These are phyloP conservation scores for Leptinotarsa juncta DNA, from an alignment of 2,888 invertebrate genomes.

Conservation along the genomic window DNA sequence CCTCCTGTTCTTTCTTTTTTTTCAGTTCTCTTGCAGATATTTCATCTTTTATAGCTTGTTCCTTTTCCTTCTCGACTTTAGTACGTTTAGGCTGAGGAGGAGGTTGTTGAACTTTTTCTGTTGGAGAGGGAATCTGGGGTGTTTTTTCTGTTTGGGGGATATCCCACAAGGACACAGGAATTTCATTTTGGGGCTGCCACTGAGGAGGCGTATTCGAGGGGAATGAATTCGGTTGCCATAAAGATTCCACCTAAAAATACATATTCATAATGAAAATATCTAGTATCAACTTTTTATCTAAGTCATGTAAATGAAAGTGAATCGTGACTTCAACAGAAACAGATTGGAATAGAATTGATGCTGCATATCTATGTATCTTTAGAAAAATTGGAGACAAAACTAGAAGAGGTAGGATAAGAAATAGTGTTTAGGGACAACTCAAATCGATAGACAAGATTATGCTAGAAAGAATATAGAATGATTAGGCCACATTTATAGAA, in stretches of 20 bases:
- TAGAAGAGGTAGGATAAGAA: no score
- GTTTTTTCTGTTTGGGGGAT: conserved; percentile 45
- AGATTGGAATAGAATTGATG: no score
- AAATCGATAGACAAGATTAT: no score
- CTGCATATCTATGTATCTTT: no score
- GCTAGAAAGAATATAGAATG: no score
- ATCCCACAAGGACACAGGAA: conserved; percentile 62
- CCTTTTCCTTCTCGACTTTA: conserved; percentile 51
- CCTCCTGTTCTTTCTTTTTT: conserved; percentile 66
- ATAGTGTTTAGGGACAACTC: no score
- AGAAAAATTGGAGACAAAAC: no score
- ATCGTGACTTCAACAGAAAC: no score
- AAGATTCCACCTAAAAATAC: conserved; percentile 53
- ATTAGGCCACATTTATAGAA: no score
- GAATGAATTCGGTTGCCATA: conserved; percentile 63
- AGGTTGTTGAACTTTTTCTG: conserved; percentile 45
- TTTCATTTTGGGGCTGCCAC: conserved; percentile 54
- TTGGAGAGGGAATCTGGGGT: conserved; percentile 39
- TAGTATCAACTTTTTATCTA: neutral
- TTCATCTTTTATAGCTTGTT: conserved; percentile 56
- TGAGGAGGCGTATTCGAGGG: conserved; percentile 50
- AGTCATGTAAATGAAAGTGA: no score
- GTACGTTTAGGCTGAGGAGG: conserved; percentile 35
- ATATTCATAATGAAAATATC: no score
- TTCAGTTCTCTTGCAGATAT: conserved; percentile 66